phyloP scores from a whole-genome alignment of 37 sponge, comb jelly and placozoan genomes.

The Halisarca cf. caerulea region DNA sequence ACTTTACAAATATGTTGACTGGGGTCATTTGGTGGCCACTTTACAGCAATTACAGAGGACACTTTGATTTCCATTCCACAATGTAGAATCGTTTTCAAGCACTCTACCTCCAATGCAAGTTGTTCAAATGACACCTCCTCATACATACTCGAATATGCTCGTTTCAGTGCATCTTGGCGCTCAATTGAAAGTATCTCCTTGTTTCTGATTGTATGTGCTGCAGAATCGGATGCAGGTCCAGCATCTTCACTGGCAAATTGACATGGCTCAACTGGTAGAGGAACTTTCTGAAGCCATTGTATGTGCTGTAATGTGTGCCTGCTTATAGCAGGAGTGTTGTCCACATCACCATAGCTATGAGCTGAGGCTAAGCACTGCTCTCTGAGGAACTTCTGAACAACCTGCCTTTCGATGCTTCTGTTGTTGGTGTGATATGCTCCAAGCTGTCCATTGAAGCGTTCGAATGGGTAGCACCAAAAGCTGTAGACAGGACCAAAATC shows the following conservation, averaged over 20 bases:
- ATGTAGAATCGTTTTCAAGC: background rate
- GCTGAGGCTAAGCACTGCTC: background rate
- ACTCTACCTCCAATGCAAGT: background rate
- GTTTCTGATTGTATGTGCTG: too few species aligned
- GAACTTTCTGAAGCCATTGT: background rate
- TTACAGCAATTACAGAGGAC: background rate
- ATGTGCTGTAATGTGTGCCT: background rate
- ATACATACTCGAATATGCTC: too few species aligned
- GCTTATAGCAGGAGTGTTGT: background rate
- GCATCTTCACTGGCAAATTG: too few species aligned
- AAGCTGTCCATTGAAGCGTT: conserved; percentile 55
- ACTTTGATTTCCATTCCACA: background rate
- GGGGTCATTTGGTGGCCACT: background rate
- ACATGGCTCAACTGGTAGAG: background rate
- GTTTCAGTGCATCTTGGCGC: too few species aligned
- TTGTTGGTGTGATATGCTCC: conserved; percentile 56
- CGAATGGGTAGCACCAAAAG: conserved; percentile 63
- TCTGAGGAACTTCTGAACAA: conserved; percentile 22
- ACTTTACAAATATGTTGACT: background rate
- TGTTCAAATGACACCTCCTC: too few species aligned
- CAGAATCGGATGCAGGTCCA: too few species aligned
- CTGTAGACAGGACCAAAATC: conserved; percentile 54
- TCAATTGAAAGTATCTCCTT: too few species aligned
- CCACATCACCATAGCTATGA: background rate
- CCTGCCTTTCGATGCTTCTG: conserved; percentile 35